These are phyloP conservation scores for Falco peregrinus DNA, from an alignment of 2,797 vertebrate genomes.

Conservation along the genomic window DNA sequence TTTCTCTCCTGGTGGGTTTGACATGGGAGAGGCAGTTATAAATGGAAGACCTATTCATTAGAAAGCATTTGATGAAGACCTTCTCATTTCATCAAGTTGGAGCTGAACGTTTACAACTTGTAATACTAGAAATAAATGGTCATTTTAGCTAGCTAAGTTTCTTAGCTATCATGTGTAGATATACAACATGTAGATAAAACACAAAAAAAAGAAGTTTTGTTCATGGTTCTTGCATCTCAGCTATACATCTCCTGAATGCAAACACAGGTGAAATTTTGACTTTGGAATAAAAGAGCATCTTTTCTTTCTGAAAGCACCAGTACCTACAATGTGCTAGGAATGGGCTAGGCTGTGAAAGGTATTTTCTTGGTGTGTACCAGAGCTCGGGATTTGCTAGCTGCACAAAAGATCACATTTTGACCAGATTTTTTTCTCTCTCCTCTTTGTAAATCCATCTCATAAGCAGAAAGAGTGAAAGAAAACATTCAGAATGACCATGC, in stretches of 20 bases:
- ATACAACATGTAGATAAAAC: not conserved
- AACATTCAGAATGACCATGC: not conserved
- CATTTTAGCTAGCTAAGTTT: not conserved
- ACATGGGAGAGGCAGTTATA: constrained; percentile 47
- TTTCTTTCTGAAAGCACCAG: not conserved
- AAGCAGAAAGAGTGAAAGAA: not conserved
- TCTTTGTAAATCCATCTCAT: not conserved
- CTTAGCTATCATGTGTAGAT: not conserved
- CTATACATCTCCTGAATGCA: not conserved
- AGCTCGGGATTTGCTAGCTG: not conserved
- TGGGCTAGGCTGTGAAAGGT: not conserved
- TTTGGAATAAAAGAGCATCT: not conserved
- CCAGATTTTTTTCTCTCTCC: not conserved
- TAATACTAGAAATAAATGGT: not conserved
- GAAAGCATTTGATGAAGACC: constrained; percentile 12
- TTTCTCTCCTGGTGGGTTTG: constrained; percentile 47
- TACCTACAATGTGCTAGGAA: not conserved
- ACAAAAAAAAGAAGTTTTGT: not conserved
- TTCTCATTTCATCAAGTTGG: constrained; percentile 18
- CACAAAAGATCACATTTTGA: not conserved
- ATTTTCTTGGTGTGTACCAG: not conserved
- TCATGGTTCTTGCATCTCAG: not conserved
- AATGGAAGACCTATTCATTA: constrained; percentile 63
- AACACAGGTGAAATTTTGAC: not conserved
- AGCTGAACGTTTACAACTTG: constrained; percentile 4